Conservation (phyloP, 2,888 invertebrate genomes). For the Hirtodrosophila histrioides region DNA sequence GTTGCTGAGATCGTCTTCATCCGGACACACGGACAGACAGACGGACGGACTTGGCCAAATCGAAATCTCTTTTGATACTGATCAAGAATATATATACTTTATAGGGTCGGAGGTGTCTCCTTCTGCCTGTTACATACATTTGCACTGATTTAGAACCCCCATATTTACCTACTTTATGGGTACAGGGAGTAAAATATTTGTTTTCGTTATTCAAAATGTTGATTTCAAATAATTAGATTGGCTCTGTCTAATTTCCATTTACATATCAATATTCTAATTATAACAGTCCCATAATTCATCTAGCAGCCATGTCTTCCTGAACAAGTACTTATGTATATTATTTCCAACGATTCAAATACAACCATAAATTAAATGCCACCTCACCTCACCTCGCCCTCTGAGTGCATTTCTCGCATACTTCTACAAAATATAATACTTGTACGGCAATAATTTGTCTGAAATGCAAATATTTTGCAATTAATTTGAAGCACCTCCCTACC, state of each 20-base stretch:
- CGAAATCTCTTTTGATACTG: too few relatives aligned
- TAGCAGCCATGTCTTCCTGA: constrained; percentile 14
- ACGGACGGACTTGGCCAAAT: too few relatives aligned
- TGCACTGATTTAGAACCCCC: too few relatives aligned
- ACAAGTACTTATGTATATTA: constrained; percentile 14
- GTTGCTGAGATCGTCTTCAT: too few relatives aligned
- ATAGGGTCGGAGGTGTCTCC: too few relatives aligned
- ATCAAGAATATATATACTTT: too few relatives aligned
- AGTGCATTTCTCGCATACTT: constrained; percentile 40
- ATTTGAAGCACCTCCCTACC: constrained; percentile 8
- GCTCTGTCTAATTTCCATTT: constrained; percentile 4
- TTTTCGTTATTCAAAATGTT: too few relatives aligned
- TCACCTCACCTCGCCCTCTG: background rate
- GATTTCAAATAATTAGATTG: too few relatives aligned
- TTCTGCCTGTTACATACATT: too few relatives aligned
- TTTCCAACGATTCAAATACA: constrained; percentile 9
- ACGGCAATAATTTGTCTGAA: constrained; percentile 48
- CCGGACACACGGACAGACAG: too few relatives aligned
- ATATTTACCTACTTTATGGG: too few relatives aligned
- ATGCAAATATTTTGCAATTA: constrained; percentile 51
- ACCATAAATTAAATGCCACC: constrained; percentile 36
- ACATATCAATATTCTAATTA: background rate
- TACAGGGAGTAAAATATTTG: too few relatives aligned
- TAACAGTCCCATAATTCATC: background rate
- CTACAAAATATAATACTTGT: constrained; percentile 19